These are phyloP conservation scores for Pseudomugil tenellus DNA, from an alignment of 2,797 vertebrate species.

Conservation along the genomic window DNA sequence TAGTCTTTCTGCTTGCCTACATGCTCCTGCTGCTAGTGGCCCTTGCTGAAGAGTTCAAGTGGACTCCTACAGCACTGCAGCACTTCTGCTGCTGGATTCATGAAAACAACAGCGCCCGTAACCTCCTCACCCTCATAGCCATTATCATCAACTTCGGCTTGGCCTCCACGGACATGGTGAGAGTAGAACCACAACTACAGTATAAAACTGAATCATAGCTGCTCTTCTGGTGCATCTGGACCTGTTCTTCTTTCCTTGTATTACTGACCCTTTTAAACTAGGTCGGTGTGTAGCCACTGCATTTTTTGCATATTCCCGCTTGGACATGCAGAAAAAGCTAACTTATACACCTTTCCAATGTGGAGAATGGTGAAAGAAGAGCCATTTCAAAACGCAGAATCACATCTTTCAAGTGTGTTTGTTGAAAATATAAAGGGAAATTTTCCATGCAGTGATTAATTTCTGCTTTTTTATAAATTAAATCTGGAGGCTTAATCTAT, in stretches of 20 bases:
- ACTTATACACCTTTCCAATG: background rate
- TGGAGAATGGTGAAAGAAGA: background rate
- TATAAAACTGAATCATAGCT: background rate
- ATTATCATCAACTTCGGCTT: slow-evolving; percentile 78
- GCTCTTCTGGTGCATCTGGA: background rate
- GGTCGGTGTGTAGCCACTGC: background rate
- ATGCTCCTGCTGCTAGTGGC: slow-evolving; percentile 77
- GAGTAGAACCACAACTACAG: background rate
- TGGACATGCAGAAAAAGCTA: background rate
- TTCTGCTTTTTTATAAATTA: background rate
- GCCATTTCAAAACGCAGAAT: background rate
- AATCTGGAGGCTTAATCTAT: background rate
- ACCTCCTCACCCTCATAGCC: slow-evolving; percentile 78
- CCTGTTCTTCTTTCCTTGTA: background rate
- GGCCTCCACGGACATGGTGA: slow-evolving; percentile 80
- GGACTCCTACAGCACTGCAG: slow-evolving; percentile 69
- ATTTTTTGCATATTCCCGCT: slow-evolving; percentile 9
- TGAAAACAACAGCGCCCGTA: slow-evolving; percentile 82
- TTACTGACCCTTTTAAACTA: slow-evolving; percentile 7
- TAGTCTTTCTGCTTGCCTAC: slow-evolving; percentile 75
- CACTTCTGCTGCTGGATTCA: slow-evolving; percentile 83
- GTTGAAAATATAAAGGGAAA: background rate
- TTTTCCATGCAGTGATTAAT: background rate
- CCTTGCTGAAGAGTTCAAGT: slow-evolving; percentile 81
- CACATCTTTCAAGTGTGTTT: background rate